Conservation (phyloP, 2,113 vertebrate genomes). For the Eurystomus gularis region DNA sequence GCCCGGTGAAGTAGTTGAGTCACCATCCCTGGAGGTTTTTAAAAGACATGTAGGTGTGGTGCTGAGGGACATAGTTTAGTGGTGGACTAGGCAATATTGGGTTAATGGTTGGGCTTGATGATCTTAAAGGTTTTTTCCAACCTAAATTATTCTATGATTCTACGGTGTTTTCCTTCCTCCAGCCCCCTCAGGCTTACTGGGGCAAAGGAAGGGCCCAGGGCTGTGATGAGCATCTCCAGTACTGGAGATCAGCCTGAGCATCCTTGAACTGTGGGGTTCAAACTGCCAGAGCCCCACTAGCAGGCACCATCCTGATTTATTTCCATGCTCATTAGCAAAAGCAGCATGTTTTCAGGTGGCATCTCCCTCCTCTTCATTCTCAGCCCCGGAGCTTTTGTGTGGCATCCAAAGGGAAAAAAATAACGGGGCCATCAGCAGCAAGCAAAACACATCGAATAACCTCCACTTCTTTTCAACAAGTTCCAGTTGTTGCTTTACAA, state of each 20-base stretch:
- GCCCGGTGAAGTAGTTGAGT: not conserved
- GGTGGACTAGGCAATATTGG: not conserved
- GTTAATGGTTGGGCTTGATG: not conserved
- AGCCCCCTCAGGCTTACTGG: not conserved
- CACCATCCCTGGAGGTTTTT: not conserved
- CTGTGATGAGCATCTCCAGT: not conserved
- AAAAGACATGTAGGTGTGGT: not conserved
- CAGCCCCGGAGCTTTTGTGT: not conserved
- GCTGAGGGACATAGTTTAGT: not conserved
- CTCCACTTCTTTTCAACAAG: slow-evolving; percentile 58
- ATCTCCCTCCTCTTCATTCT: not conserved
- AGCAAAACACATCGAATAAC: slow-evolving; percentile 35
- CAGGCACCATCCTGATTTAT: not conserved
- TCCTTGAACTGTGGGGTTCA: not conserved
- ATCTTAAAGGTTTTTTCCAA: not conserved
- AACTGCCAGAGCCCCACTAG: not conserved
- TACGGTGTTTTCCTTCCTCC: not conserved
- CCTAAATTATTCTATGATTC: not conserved
- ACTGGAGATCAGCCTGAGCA: not conserved
- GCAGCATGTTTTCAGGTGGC: not conserved
- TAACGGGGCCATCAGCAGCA: not conserved
- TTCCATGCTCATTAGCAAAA: not conserved
- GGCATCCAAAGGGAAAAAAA: not conserved
- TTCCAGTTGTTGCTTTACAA: slow-evolving; percentile 70
- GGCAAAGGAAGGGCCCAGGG: not conserved